Conservation (phyloP, 1,140 invertebrate genomes). For the Protaetia brevitarsis region DNA sequence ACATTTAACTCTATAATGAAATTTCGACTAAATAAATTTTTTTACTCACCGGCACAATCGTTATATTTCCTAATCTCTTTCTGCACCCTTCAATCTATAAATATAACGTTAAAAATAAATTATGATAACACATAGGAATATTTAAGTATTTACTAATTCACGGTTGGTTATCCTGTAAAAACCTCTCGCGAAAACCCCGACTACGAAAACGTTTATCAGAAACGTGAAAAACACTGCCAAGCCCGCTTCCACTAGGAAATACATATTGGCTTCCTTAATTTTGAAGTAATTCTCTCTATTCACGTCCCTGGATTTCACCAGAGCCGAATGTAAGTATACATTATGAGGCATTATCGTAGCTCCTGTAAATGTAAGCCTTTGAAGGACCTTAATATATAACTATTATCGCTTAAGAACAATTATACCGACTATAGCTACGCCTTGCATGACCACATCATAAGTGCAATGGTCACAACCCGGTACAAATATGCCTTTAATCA, state of each 20-base stretch:
- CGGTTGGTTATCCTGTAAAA: conserved; percentile 69
- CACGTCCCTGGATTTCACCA: conserved; percentile 84
- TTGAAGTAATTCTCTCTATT: conserved; percentile 70
- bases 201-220: conserved; percentile 88
- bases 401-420: background rate
- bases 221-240: conserved; percentile 85
- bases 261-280: conserved; percentile 83
- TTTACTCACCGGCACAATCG: no score
- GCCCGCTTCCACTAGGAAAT: conserved; percentile 84
- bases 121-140: no score
- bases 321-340: conserved; percentile 87
- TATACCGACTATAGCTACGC: conserved; percentile 79
- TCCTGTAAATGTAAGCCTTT: conserved; percentile 30
- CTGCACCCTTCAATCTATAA: background rate
- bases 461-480: conserved; percentile 79
- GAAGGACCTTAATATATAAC: no score
- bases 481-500: conserved; percentile 81
- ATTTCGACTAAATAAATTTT: no score
- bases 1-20: no score
- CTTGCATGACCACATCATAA: conserved; percentile 69
- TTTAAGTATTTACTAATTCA: conserved; percentile 50
- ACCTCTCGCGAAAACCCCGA: conserved; percentile 84
- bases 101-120: background rate
- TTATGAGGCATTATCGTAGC: conserved; percentile 97
- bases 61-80: background rate